Evolutionary conservation across 2,113 vertebrate genomes (phyloP), one percentile per base, ranked within the genome.

Genomic region (Vulpes lagopus): DNA sequence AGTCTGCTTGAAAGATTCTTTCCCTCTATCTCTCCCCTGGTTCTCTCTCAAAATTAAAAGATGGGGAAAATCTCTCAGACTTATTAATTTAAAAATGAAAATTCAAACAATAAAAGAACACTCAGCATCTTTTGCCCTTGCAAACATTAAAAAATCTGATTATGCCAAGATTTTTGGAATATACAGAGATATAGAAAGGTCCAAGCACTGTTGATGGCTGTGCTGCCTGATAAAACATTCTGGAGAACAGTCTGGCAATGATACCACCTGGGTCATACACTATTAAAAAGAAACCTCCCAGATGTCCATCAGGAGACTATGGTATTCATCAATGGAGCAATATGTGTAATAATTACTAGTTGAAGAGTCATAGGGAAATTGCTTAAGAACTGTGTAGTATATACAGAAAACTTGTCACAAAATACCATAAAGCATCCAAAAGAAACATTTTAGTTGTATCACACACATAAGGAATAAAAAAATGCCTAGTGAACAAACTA

Each of bases 251-350:
- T 19, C 32, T 62, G 62, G 14, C 30, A 62, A 22, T 12, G 59
- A 43, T 65, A 62, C 43, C 9, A 57, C 17, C 49, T 49, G 22
- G 8, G 0, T 30, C 43, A 2, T 0, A 14, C 4, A 30, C 53
- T 81, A 64, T 59, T 57, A 69, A 81, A 32, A 82, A 74, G 30
- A 78, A 35, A n/a, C 10, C 8, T 91, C 25, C 8, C 12, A 73
- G 20, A 49, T 80, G 16, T 76, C 2, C 9, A 55, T 43, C 57
- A 80, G 25, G 19, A 85, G 4, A 74, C 11, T 0, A 76, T 1
- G 5, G 5, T 59, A 30, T 14, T 38, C 27, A 57, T 78, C 32
- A 65, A 17, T 65, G 20, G 12, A 91, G 9, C 2, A 55, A 43
- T 64, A 32, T 43, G 92, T 71, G 0, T 2, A 49, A 2, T 11